Evolutionary conservation across 2,888 invertebrate genomes (phyloP).

Genomic region (Drosophila trichaetosa): DNA sequence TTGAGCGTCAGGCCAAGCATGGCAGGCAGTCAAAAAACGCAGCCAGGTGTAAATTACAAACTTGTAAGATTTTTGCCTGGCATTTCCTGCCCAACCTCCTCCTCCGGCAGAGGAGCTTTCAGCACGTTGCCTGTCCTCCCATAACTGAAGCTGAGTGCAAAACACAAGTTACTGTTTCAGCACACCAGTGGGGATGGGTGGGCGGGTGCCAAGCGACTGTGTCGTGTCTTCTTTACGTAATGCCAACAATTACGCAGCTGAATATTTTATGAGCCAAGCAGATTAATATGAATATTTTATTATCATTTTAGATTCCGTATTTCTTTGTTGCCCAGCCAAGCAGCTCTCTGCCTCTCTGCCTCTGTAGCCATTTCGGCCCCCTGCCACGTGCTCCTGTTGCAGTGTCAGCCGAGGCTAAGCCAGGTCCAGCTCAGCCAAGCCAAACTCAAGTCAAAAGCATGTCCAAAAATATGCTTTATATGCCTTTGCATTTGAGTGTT

Average conservation of each 20-base stretch:
- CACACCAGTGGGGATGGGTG: constrained; percentile 1
- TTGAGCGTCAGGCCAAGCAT: constrained; percentile 23
- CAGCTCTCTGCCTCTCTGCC: not conserved
- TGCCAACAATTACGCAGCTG: constrained; percentile 81
- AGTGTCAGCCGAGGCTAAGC: constrained; percentile 34
- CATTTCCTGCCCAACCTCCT: constrained; percentile 55
- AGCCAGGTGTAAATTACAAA: constrained; percentile 80
- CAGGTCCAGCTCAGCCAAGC: constrained; percentile 29
- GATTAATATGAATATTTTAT: constrained; percentile 83
- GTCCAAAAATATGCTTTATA: constrained; percentile 75
- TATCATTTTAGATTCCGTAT: constrained; percentile 79
- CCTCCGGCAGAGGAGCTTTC: constrained; percentile 29
- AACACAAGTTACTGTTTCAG: constrained; percentile 15
- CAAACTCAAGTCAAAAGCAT: constrained; percentile 66
- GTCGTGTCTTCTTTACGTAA: constrained; percentile 51
- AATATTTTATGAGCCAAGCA: constrained; percentile 81
- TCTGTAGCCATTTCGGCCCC: not conserved
- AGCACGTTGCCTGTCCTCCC: constrained; percentile 36
- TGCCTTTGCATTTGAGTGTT: constrained; percentile 58
- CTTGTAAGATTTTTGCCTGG: constrained; percentile 69
- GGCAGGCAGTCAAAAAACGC: constrained; percentile 48
- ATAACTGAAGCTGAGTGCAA: constrained; percentile 39
- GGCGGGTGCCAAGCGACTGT: not conserved
- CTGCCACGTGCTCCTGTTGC: constrained; percentile 5
- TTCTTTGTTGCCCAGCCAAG: constrained; percentile 45